Base-by-base conservation (phyloP, 2,888 invertebrate species). In the Biston stratarius region DNA sequence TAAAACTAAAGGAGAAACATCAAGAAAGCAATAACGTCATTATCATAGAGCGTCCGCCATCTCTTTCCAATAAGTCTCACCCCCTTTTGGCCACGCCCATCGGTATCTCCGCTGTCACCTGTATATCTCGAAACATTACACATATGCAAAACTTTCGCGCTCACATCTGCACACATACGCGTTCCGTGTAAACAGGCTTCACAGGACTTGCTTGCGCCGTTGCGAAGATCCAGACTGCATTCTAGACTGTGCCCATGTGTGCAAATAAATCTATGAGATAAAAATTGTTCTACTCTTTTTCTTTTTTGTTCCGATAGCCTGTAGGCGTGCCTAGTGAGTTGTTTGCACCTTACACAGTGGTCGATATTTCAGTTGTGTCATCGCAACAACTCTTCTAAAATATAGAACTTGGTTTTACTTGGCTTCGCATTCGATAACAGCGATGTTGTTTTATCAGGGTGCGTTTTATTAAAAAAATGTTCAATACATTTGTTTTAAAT, bases 1-100 rank as follows among this genome's bases (percentile, higher is more conserved):
- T 92, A 94, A 93, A 93, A 93, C 91, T 91, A 92, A 90, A 91
- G 90, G 85, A 89, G 90, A 84, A 88, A 92, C 89, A 91, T 93
- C 93, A 92, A 91, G 92, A 93, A 91, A 92, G 92, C 93, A 92
- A 93, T 93, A 93, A 94, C 94, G 91, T 94, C 93, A 94, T 94
- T 94, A 94, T 94, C 94, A 93, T 94, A 92, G 93, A 85, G 75
- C 86, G 92, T 91, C 90, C 84, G 91, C 91, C 92, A 90, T 94
- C 94, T 94, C 94, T 92, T 90, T 94, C 92, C 91, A 87, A 92
- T 93, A 92, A 89, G 87, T 91, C 84, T 92, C 85, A 90, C 89
- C 92, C 92, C 85, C 88, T 86, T 80, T 83, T 83, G 79, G 91
- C 92, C 88, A 89, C 93, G 93, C 93, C 93, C 87, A 91, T 82